Evolutionary conservation across 2,113 vertebrate genomes (phyloP).

Genomic region (Ceratotherium simum): DNA sequence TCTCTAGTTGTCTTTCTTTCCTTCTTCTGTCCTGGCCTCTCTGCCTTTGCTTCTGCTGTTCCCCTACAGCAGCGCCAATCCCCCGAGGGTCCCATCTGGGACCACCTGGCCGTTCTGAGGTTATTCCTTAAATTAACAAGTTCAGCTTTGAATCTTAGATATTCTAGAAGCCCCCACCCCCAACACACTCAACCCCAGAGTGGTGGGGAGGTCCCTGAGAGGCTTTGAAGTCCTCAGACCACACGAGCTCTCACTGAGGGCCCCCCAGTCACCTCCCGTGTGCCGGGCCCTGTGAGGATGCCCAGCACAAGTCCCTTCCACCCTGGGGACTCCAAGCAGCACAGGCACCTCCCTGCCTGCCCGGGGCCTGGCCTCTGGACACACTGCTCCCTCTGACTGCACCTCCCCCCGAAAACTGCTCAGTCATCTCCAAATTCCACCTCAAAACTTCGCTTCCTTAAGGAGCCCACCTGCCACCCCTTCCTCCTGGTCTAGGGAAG

Average conservation of each 20-base stretch:
- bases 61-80: no score
- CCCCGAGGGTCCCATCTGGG: not conserved
- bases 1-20: not conserved
- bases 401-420: not conserved
- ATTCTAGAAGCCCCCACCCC: not conserved
- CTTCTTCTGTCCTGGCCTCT: not conserved
- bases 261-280: not conserved
- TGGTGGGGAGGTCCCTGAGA: not conserved
- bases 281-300: not conserved
- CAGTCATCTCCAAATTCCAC: not conserved
- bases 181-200: not conserved
- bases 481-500: not conserved
- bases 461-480: not conserved
- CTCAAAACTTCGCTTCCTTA: not conserved
- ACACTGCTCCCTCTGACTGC: not conserved
- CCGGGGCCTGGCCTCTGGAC: not conserved
- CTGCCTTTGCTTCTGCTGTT: not conserved
- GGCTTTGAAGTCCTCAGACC: not conserved
- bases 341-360: not conserved
- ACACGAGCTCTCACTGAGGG: not conserved
- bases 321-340: not conserved
- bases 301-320: not conserved
- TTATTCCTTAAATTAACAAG: not conserved
- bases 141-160: not conserved
- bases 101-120: not conserved